Base-by-base conservation (phyloP, 2,888 invertebrate genomes). In the Spatulosminthurus flaviceps region DNA sequence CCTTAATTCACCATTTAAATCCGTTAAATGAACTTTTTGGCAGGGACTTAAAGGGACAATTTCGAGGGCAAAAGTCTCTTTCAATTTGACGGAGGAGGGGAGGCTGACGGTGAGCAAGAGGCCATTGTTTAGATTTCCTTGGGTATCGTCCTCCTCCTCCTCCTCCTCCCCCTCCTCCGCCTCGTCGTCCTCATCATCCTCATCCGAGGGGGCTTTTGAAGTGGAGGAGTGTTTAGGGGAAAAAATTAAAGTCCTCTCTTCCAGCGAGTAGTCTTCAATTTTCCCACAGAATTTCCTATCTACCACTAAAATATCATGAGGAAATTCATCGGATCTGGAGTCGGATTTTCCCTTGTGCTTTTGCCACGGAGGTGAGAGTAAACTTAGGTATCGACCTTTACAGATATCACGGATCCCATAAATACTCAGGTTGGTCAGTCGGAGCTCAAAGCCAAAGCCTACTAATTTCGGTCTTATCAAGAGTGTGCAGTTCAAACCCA, bases 401-500 rank as follows among this genome's bases (percentile, higher is more conserved):
- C 85, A 85, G 70, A 83, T 80, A 72, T 82, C 83, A 21, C 85
- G 84, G 74, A 85, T 83, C n/a, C 85, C 85, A 76, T 85, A 84
- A n/a, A 85, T 81, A 81, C 85, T 85, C 72, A 85, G 80, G 80
- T 83, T 84, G 13, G 81, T 78, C 28, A 85, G 75, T 26, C 73
- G 78, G 76, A 84, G 76, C 61, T 84, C 83, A 24, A 85, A 80
- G 4, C 85, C 85, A 74, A 82, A 84, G 41, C 79, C 82, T 19
- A n/a, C n/a, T n/a, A 77, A 51, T 64, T 79, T 81, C 9, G 85
- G 85, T 74, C 71, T 77, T n/a, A 85, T 77, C 69, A 81, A 77
- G 26, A 85, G 75, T 72, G 85, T 84, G 79, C 85, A 85, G 70
- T 83, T 85, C 19, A 85, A 73, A 78, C 85, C 85, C n/a, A 75